A percentile compares a stretch with the other conserved stretches of the same genome.
Evolutionary conservation across 2,113 vertebrate genomes (phyloP).

Genomic region (Passer domesticus): DNA sequence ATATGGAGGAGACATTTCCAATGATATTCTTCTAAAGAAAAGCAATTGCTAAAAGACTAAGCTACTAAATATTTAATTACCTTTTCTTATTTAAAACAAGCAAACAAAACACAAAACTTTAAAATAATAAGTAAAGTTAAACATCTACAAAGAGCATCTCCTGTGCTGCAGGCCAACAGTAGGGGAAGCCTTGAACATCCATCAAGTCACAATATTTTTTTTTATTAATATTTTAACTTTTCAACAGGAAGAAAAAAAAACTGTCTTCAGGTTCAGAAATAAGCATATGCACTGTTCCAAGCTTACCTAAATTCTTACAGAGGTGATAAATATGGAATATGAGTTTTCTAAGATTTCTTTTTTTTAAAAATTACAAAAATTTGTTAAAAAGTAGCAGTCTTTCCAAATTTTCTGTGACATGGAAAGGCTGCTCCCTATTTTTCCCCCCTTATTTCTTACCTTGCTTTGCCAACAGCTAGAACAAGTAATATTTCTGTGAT

Average conservation of each 20-base stretch:
- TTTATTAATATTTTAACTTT: background rate
- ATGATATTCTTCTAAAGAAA: background rate
- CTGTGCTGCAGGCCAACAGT: background rate
- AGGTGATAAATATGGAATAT: fast-evolving
- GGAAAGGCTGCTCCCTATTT: background rate
- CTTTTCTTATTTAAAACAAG: background rate
- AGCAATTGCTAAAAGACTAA: background rate
- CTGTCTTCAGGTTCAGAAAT: background rate
- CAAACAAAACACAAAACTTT: background rate
- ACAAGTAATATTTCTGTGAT: background rate
- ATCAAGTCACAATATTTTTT: background rate
- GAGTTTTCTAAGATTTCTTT: background rate
- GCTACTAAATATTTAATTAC: background rate
- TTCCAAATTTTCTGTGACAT: background rate
- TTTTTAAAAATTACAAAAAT: background rate
- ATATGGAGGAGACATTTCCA: background rate
- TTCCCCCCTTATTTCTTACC: background rate
- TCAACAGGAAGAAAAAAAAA: background rate
- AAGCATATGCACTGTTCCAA: background rate
- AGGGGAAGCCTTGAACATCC: background rate
- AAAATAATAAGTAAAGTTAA: background rate
- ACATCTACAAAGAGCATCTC: background rate
- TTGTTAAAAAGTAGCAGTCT: background rate
- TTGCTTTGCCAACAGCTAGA: background rate
- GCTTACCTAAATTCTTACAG: background rate